Percentiles rank a stretch among this genome's conserved stretches.
These are phyloP conservation scores for Eptesicus fuscus DNA, from an alignment of 2,113 vertebrate species.

Conservation along the genomic window DNA sequence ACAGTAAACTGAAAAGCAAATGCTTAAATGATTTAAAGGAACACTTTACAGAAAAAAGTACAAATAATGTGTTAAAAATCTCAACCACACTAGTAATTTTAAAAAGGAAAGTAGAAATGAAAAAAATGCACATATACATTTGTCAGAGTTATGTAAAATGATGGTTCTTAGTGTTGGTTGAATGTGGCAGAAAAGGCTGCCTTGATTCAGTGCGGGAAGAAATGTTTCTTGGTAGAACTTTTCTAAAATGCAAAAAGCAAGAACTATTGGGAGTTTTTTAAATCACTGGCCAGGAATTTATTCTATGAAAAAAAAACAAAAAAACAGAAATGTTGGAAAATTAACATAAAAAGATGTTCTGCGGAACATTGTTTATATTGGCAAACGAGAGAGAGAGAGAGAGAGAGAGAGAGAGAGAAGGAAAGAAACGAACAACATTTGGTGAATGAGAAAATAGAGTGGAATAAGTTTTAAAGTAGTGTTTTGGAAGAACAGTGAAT, in stretches of 20 bases:
- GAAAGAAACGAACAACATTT: neutral
- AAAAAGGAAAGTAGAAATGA: neutral
- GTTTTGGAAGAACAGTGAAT: neutral
- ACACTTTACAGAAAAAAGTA: neutral
- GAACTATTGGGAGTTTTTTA: neutral
- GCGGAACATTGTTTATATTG: neutral
- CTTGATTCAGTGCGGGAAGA: neutral
- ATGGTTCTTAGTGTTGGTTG: neutral
- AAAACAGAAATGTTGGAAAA: neutral
- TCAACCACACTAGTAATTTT: conserved; percentile 15
- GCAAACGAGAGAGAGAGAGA: neutral
- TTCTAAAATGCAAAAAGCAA: neutral
- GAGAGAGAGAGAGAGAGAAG: too few relatives aligned
- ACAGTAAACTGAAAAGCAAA: neutral
- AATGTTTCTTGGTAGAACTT: neutral
- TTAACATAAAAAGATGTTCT: neutral
- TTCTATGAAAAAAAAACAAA: neutral
- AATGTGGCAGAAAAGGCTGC: neutral
- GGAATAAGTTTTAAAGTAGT: neutral
- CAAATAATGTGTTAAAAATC: neutral
- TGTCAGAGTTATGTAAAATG: neutral
- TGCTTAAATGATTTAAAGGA: neutral
- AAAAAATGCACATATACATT: neutral
- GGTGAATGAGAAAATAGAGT: neutral
- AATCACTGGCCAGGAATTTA: neutral